Percentiles rank a stretch among this genome's conserved stretches.
These are phyloP conservation scores for Hypsibius dujardini DNA, from an alignment of 1,140 invertebrate species.

Conservation along the genomic window DNA sequence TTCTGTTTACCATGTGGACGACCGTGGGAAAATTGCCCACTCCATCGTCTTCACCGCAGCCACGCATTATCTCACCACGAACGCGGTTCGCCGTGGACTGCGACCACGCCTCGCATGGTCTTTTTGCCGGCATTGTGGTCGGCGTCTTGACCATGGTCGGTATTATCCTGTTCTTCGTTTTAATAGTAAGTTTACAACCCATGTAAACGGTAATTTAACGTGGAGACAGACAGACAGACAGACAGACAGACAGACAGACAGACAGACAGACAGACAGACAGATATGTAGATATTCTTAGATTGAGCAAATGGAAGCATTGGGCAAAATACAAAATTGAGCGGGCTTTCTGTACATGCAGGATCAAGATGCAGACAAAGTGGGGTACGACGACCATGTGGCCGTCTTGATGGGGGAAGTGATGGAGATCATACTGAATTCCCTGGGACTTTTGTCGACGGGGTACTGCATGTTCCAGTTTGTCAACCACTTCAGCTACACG, in stretches of 20 bases:
- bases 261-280: too few relatives aligned
- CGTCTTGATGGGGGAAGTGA: background rate
- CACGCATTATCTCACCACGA: too few relatives aligned
- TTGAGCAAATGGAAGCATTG: background rate
- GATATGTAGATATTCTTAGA: too few relatives aligned
- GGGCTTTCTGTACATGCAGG: too few relatives aligned
- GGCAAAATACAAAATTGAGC: too few relatives aligned
- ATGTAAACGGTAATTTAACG: too few relatives aligned
- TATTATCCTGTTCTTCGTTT: background rate
- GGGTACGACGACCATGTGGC: background rate
- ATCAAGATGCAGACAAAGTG: too few relatives aligned
- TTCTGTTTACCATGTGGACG: background rate
- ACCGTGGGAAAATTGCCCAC: background rate
- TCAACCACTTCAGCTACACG: background rate
- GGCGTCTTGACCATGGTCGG: background rate
- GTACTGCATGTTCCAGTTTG: background rate
- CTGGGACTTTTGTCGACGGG: background rate
- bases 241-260: too few relatives aligned
- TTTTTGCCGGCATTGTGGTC: background rate
- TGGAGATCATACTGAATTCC: conserved; percentile 5
- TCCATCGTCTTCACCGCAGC: too few relatives aligned
- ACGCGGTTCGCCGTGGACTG: background rate
- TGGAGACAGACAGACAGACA: too few relatives aligned
- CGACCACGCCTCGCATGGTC: background rate
- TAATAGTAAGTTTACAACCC: too few relatives aligned